These are phyloP conservation scores for Botia kubotai DNA, from an alignment of 2,797 vertebrate species.

Conservation along the genomic window DNA sequence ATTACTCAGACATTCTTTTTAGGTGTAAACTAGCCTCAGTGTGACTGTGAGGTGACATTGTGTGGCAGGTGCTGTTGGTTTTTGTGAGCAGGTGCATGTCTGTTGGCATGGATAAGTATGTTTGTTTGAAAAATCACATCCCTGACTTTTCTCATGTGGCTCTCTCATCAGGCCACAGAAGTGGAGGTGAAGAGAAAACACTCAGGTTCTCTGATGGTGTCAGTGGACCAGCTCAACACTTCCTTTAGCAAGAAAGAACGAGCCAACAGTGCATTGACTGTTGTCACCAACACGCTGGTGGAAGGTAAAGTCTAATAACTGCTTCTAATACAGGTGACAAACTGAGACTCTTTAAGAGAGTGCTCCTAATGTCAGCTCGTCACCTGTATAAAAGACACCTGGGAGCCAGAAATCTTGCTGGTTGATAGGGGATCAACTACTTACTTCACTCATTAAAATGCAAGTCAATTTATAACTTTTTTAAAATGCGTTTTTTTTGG, in stretches of 20 bases:
- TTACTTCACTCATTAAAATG: no score
- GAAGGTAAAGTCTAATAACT: conserved; percentile 82
- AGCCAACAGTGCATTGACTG: conserved; percentile 95
- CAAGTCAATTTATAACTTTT: no score
- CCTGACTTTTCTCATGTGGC: not conserved
- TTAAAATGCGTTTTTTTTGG: no score
- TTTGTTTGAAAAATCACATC: conserved; percentile 44
- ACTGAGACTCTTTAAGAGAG: no score
- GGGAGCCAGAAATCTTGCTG: no score
- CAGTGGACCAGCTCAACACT: conserved; percentile 94
- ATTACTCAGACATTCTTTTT: not conserved
- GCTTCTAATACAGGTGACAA: no score
- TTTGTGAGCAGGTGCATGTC: conserved; percentile 27
- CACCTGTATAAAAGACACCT: no score
- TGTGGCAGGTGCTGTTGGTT: conserved; percentile 9
- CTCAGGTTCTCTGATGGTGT: conserved; percentile 95
- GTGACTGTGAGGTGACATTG: conserved; percentile 1
- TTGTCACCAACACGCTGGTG: conserved; percentile 93
- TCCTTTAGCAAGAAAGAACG: conserved; percentile 94
- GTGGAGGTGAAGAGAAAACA: conserved; percentile 94
- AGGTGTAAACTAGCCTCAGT: not conserved
- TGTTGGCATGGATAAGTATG: conserved; percentile 9
- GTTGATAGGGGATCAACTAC: no score
- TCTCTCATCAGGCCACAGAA: conserved; percentile 86
- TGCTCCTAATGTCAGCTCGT: no score